Evolutionary conservation across 92 coral and sea anemone species (phyloP), one percentile per base, ranked within the genome.

Genomic region (Isaurus tuberculatus): DNA sequence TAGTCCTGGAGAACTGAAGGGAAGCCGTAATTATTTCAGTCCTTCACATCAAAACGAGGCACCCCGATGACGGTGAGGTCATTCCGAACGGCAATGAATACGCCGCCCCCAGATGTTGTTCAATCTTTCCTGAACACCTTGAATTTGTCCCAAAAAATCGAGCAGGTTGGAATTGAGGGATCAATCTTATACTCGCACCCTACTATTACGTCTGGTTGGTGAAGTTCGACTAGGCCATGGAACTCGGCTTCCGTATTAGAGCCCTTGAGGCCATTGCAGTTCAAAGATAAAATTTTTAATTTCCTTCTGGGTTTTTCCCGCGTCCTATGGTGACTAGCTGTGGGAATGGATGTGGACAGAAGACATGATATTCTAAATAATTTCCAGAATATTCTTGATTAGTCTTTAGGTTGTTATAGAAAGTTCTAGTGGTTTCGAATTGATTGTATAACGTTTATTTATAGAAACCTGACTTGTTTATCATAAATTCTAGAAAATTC

Each of bases 81-180:
- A 27, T 49, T 49, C 10, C 81, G 81, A 17, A 46, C 36, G 65
- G 81, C 81, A 75, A 75, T 75, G 44, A 75, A 75, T 14, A 75
- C 65, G 3, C 81, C 81, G 14, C 81, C 81, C 81, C 81, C 42
- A 7, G 81, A 43, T 15, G 30, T 9, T 40, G 81, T 19, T 2
- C 81, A 29, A 30, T 75, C 81, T 32, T 51, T 75, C 65, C 81
- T 42, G 1, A 43, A 75, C 44, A 75, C 19, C 64, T 75, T 68
- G 34, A 0, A 75, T 20, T 43, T 75, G 13, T 75, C 81, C 14
- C 29, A 49, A 10, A 75, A 49, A 4, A 75, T 44, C 14, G 81
- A 75, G 65, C 44, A 44, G 23, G 81, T 42, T 40, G 81, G 81
- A 48, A 72, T 48, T 32, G 79, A 32, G 11, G 79, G 49, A 23